These are phyloP conservation scores for Lasioglossum figueresi DNA, from an alignment of 2,888 invertebrate genomes.

Conservation along the genomic window DNA sequence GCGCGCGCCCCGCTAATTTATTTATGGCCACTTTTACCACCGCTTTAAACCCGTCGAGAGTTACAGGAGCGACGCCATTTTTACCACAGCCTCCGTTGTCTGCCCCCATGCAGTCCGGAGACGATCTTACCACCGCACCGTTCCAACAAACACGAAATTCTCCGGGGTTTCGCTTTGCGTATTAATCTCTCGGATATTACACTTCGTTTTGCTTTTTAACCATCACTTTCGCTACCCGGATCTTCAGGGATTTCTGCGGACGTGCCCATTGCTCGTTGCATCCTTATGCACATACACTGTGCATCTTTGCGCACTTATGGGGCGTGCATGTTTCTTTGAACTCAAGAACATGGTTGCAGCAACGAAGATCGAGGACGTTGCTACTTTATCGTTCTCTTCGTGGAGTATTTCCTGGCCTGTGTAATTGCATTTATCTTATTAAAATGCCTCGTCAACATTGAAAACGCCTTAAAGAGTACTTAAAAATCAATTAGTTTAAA, in stretches of 20 bases:
- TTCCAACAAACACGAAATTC: not conserved
- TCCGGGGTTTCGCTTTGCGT: not conserved
- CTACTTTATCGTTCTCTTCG: not conserved
- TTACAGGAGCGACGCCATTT: not conserved
- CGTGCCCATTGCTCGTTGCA: not conserved
- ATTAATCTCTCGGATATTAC: not conserved
- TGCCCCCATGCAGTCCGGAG: not conserved
- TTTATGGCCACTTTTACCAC: constrained; percentile 29
- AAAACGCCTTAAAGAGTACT: no score
- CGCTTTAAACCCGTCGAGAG: constrained; percentile 27
- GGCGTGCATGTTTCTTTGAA: not conserved
- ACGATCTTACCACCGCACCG: not conserved
- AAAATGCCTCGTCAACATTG: no score
- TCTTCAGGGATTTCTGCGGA: not conserved
- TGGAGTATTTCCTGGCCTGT: not conserved
- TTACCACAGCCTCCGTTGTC: not conserved
- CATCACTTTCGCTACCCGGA: not conserved
- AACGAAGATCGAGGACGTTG: not conserved
- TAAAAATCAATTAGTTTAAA: no score
- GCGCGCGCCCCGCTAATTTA: constrained; percentile 16
- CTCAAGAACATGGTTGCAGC: not conserved
- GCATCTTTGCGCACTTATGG: no score
- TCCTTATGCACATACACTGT: no score
- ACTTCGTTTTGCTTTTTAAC: not conserved
- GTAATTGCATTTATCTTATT: no score